A percentile compares a stretch with the other conserved stretches of the same genome.
Evolutionary conservation across 2,797 vertebrate genomes (phyloP).

Genomic region (Sebastes wilsoni): DNA sequence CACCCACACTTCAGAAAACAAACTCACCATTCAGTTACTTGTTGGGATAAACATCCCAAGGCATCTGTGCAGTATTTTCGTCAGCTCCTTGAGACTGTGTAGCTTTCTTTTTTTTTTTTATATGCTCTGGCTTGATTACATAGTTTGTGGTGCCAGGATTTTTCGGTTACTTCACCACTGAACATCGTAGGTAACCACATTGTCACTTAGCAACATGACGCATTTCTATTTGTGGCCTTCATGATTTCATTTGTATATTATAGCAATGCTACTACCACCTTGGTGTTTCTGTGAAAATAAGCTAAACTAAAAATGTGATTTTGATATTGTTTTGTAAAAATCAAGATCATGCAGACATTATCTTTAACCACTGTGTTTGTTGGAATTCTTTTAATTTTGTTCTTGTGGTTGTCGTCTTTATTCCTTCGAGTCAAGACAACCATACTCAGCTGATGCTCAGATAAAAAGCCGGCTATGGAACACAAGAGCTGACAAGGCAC

Average conservation of each 20-base stretch:
- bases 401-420: not conserved
- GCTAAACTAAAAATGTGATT: not conserved
- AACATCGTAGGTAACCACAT: not conserved
- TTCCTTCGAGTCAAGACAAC: not conserved
- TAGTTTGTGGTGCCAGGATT: not conserved
- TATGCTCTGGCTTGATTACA: not conserved
- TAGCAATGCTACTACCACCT: not conserved
- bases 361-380: not conserved
- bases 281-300: not conserved
- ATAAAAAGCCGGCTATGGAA: slow-evolving; percentile 11
- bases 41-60: not conserved
- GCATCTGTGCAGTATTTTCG: not conserved
- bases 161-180: not conserved
- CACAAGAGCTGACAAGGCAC: slow-evolving; percentile 18
- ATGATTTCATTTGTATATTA: not conserved
- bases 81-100: not conserved
- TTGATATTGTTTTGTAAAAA: not conserved
- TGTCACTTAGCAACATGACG: not conserved
- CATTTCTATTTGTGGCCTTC: not conserved
- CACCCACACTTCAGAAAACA: slow-evolving; percentile 5
- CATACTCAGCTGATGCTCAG: not conserved
- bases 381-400: not conserved
- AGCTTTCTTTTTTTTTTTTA: not conserved
- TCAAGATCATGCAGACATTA: not conserved
- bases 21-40: not conserved